These are phyloP conservation scores for Chelon labrosus DNA, from an alignment of 2,797 vertebrate species.

Conservation along the genomic window DNA sequence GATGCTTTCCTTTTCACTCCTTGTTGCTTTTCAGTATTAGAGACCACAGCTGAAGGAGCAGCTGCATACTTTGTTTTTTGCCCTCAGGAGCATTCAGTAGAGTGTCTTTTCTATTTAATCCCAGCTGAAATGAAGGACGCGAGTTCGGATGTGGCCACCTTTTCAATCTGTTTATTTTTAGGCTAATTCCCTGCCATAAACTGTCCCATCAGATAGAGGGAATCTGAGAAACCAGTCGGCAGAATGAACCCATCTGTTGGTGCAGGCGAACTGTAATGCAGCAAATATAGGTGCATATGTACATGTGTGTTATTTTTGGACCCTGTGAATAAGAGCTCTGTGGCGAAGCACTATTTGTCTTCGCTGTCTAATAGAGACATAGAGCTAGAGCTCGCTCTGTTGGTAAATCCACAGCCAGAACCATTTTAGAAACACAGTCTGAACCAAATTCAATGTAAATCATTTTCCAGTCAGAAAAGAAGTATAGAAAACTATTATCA, in stretches of 20 bases:
- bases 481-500: neutral
- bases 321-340: neutral
- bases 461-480: neutral
- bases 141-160: neutral
- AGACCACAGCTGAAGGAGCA: conserved; percentile 17
- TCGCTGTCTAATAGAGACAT: neutral
- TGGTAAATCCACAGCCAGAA: neutral
- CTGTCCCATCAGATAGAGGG: no score
- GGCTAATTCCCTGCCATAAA: no score
- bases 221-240: neutral
- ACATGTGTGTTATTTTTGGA: neutral
- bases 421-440: neutral
- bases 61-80: conserved; percentile 1
- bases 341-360: neutral
- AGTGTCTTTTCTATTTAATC: conserved; percentile 21
- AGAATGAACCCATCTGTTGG: conserved; percentile 1
- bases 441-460: neutral
- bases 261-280: neutral
- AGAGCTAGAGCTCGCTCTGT: neutral
- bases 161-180: conserved; percentile 6
- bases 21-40: conserved; percentile 1
- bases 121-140: neutral
- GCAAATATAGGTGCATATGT: neutral
- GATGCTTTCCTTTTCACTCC: neutral
- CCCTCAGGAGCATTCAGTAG: neutral